Percentiles rank a stretch among this genome's conserved stretches.
These are phyloP conservation scores for Amiota minor DNA, from an alignment of 2,888 invertebrate species.

Conservation along the genomic window DNA sequence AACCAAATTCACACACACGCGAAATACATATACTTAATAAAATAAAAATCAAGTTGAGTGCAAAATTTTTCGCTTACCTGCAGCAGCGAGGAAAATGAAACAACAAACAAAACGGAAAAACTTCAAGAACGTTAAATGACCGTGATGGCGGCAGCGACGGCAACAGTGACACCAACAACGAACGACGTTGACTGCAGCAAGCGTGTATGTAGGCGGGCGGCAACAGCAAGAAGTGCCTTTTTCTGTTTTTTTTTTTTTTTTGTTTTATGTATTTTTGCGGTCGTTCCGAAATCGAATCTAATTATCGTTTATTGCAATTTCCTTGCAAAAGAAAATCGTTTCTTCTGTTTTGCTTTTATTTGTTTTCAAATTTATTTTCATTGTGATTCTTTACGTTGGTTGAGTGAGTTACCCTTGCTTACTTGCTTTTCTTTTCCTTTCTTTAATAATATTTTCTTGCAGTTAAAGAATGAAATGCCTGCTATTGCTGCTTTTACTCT, in stretches of 20 bases:
- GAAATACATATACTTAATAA: conserved; percentile 1
- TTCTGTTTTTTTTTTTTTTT: neutral
- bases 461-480: neutral
- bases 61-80: conserved; percentile 25
- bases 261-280: neutral
- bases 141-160: neutral
- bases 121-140: no score
- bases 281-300: conserved; percentile 40
- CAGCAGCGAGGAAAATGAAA: neutral
- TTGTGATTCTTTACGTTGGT: no score
- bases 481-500: neutral
- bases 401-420: neutral
- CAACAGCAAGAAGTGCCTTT: neutral
- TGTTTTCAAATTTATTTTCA: no score
- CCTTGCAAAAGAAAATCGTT: conserved; percentile 11
- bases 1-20: neutral
- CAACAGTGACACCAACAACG: neutral
- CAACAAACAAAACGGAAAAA: no score
- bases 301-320: conserved; percentile 47
- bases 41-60: conserved; percentile 11
- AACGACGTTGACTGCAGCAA: neutral
- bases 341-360: neutral
- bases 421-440: neutral
- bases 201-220: neutral
- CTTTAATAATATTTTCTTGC: neutral